Base-by-base conservation (phyloP, 2,113 vertebrate species). In the Ciconia stormi region DNA sequence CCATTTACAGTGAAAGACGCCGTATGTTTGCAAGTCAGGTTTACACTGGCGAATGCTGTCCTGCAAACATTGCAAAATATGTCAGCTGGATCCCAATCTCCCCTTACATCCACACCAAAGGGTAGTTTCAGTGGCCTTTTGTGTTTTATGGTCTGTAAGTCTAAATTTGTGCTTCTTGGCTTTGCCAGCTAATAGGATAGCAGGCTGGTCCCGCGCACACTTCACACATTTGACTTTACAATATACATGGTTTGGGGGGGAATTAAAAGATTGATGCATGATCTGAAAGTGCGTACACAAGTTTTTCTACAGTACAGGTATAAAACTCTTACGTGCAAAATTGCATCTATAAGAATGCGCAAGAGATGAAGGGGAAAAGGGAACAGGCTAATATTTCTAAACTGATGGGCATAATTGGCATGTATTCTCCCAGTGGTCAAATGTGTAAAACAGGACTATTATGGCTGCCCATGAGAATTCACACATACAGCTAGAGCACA, bases 1-100 rank as follows among this genome's bases (percentile, higher is more conserved):
- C n/a, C 15, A 25, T 91, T 93, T 61, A 27, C 17, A 38, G 78
- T 62, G 63, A 80, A 76, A 26, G 26, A 53, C 66, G 77, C 58
- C 2, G 1, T 49, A n/a, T 77, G 40, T 85, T 93, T 91, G 49
- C 81, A 70, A 89, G 63, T 62, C 62, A 55, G 32, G 87, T 95
- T 97, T 95, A 94, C 26, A 7, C 6, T 96, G 96, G 95, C 93
- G 91, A 94, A 87, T 25, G 7, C 50, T 9, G 3, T 65, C 62
- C 62, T 87, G 74, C 78, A 88, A 90, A 90, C 49, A 38, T 30
- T 93, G 62, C 87, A 88, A 82, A 94, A 91, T 82, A 70, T 73
- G 58, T 77, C 67, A n/a, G 16, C 66, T 79, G 78, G 77, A 89
- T 85, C 67, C 70, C 1, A 4, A 2, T 59, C 93, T 91, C 49